Conservation (phyloP, 2,797 vertebrate genomes). For the Gambelia wislizenii region DNA sequence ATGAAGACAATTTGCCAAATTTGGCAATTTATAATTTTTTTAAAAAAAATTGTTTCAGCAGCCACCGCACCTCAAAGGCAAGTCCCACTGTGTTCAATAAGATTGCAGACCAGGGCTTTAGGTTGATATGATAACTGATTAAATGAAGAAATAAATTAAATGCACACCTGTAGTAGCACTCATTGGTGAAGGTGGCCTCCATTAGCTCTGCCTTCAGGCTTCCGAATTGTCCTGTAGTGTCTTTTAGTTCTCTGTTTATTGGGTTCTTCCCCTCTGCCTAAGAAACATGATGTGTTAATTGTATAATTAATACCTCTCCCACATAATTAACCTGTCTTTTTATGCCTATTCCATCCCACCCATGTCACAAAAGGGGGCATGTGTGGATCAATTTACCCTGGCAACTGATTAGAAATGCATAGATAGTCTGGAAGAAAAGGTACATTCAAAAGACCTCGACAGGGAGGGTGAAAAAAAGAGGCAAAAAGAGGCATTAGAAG, state of each 20-base stretch:
- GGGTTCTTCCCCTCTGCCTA: conserved; percentile 30
- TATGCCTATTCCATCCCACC: conserved; percentile 33
- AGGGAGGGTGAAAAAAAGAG: background rate
- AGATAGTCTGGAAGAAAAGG: conserved; percentile 48
- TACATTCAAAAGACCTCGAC: conserved; percentile 17
- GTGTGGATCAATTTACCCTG: conserved; percentile 54
- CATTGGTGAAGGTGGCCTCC: conserved; percentile 3
- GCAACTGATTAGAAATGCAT: conserved; percentile 45
- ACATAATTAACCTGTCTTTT: conserved; percentile 54
- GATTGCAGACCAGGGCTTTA: background rate
- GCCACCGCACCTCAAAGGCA: background rate
- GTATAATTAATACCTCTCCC: conserved; percentile 59
- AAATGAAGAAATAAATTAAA: background rate
- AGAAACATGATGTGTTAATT: conserved; percentile 62
- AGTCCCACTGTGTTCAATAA: background rate
- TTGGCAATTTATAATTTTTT: background rate
- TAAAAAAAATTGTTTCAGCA: background rate
- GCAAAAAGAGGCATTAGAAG: conserved; percentile 24
- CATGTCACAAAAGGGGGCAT: conserved; percentile 22
- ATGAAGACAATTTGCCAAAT: background rate
- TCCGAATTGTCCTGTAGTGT: conserved; percentile 21
- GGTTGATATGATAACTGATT: background rate
- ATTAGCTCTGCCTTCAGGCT: background rate
- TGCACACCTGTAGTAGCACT: background rate
- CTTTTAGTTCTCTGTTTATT: background rate